phyloP scores from a whole-genome alignment of 2,113 vertebrate species.

The Spea multiplicata region DNA sequence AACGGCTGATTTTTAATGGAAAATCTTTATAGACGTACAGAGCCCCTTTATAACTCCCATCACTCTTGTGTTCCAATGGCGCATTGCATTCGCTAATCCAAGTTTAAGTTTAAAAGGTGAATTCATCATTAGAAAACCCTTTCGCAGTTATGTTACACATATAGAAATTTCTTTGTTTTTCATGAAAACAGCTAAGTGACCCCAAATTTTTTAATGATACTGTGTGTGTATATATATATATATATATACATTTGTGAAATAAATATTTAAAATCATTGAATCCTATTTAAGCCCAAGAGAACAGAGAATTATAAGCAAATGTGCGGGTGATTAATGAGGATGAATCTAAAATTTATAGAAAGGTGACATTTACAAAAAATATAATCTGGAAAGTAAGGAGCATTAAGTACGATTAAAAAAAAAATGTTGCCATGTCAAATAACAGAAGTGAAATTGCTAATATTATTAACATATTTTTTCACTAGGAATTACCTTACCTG shows the following conservation, averaged over 20 bases:
- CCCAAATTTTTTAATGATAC: no score
- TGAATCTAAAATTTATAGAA: constrained; percentile 99
- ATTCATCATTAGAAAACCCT: no score
- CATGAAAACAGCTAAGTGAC: no score
- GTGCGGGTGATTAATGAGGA: constrained; percentile 80
- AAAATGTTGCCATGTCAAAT: constrained; percentile 81
- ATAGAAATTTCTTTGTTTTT: no score
- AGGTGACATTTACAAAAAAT: constrained; percentile 89
- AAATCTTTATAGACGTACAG: no score
- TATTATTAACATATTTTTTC: constrained; percentile 87
- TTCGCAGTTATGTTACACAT: no score
- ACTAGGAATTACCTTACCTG: constrained; percentile 73
- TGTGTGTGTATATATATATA: no score
- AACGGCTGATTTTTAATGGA: no score
- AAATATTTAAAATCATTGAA: constrained; percentile 76
- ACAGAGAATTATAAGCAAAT: constrained; percentile 63
- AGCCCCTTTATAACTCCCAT: no score
- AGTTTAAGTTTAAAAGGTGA: no score
- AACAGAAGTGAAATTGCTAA: constrained; percentile 64
- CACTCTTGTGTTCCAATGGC: no score
- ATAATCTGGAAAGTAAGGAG: constrained; percentile 86
- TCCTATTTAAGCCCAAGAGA: constrained; percentile 68
- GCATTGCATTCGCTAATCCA: no score
- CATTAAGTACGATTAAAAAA: constrained; percentile 81
- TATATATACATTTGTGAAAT: constrained; percentile 46